A percentile compares a stretch with the other conserved stretches of the same genome.
Conservation (phyloP, 2,113 vertebrate species). For the Callaeas wilsoni region DNA sequence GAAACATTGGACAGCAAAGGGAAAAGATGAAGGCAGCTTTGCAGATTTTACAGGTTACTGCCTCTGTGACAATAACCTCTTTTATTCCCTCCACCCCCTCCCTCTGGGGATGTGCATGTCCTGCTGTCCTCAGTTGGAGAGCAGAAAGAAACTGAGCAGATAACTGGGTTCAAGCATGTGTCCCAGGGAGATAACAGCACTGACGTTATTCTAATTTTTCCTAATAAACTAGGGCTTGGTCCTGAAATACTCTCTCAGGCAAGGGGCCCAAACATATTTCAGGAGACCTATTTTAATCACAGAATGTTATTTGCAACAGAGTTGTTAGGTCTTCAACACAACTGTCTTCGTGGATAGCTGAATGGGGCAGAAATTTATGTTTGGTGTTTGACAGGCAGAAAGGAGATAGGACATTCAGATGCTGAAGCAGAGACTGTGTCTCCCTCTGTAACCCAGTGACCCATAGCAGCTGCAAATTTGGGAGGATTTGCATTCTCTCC, state of each 20-base stretch:
- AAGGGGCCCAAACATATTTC: neutral
- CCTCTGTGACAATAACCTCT: constrained; percentile 8
- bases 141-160: constrained; percentile 23
- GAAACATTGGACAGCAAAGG: neutral
- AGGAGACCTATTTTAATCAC: neutral
- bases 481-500: neutral
- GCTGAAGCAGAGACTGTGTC: neutral
- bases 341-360: neutral
- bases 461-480: neutral
- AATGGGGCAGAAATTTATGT: neutral
- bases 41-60: constrained; percentile 13
- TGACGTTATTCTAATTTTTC: neutral
- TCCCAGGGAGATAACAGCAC: constrained; percentile 56
- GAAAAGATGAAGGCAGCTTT: constrained; percentile 7
- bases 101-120: neutral
- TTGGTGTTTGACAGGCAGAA: neutral
- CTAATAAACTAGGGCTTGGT: neutral
- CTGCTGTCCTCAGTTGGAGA: constrained; percentile 26
- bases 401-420: neutral
- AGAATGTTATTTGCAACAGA: neutral
- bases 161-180: constrained; percentile 27
- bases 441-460: neutral
- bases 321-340: neutral
- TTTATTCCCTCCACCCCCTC: neutral
- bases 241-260: neutral